Evolutionary conservation across 2,797 vertebrate species (phyloP), one percentile per base, ranked within the genome.

Genomic region (Sciurus carolinensis): DNA sequence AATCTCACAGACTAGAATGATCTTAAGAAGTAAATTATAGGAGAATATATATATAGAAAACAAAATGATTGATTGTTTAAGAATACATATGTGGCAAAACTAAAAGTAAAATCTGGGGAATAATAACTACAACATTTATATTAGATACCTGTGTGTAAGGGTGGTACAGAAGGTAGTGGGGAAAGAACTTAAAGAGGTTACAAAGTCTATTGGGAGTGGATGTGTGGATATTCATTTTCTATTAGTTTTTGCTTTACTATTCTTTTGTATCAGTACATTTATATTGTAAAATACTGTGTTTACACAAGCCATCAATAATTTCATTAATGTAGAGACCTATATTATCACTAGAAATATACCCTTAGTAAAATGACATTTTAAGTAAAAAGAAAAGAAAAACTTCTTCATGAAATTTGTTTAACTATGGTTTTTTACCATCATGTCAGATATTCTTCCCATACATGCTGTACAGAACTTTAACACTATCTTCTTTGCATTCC

Each of bases 201-300:
- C 76, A 67, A 5, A 62, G 10, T 28, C 71, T 36, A 44, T 79
- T 59, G 6, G 3, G 7, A 62, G 4, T 64, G 20, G 30, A 64
- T 71, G 54, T 11, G 2, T 67, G 42, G 18, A 39, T 73, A 57
- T 24, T 87, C 7, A 26, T n/a, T 90, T 89, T 84, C 73, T 73
- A 36, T 44, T 88, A n/a, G 14, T 54, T 50, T 69, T 72, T 86
- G 17, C 5, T 18, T 44, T 54, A 47, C 0, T 36, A 36, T 36
- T n/a, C 42, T 26, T 83, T 71, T 83, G 26, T 18, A 71, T 54
- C 30, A 94, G 15, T 26, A 13, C 67, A 75, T 28, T 88, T 82
- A 79, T 73, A 93, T 88, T 67, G 22, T 24, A 82, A 94, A 75
- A 88, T 86, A 39, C 30, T 64, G 5, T 64, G 77, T 79, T 82